Percentiles rank a stretch among this genome's conserved stretches.
Evolutionary conservation across 2,888 invertebrate species (phyloP).

Genomic region (Dendrolimus houi): DNA sequence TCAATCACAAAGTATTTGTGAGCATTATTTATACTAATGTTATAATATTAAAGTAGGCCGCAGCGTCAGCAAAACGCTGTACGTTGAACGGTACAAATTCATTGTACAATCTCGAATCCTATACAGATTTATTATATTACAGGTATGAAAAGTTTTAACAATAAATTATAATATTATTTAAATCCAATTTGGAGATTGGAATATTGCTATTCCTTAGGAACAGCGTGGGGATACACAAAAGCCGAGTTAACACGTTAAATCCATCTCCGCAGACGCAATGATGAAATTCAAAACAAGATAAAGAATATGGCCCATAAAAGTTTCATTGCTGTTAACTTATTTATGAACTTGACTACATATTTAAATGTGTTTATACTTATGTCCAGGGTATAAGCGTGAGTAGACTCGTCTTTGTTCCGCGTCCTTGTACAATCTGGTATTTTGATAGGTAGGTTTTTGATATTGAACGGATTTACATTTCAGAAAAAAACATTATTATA

Average conservation of each 20-base stretch:
- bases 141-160: too few species aligned
- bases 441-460: not conserved
- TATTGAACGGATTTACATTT: too few species aligned
- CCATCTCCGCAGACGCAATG: conserved; percentile 50
- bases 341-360: conserved; percentile 64
- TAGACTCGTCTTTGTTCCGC: conserved; percentile 17
- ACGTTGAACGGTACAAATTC: too few species aligned
- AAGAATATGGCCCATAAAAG: conserved; percentile 67
- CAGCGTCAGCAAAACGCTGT: too few species aligned
- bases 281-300: conserved; percentile 71
- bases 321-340: conserved; percentile 71
- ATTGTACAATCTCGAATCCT: too few species aligned
- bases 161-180: conserved; percentile 13
- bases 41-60: too few species aligned
- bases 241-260: conserved; percentile 44
- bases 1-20: too few species aligned
- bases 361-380: conserved; percentile 52
- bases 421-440: not conserved
- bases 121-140: too few species aligned
- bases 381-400: conserved; percentile 14
- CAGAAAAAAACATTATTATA: too few species aligned
- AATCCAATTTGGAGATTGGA: conserved; percentile 25
- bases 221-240: conserved; percentile 22
- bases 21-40: too few species aligned
- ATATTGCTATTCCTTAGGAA: conserved; percentile 9